A percentile compares a stretch with the other conserved stretches of the same genome.
Evolutionary conservation across 35 echinoderm and acorn worm species (phyloP).

Genomic region (Apostichopus californicus): DNA sequence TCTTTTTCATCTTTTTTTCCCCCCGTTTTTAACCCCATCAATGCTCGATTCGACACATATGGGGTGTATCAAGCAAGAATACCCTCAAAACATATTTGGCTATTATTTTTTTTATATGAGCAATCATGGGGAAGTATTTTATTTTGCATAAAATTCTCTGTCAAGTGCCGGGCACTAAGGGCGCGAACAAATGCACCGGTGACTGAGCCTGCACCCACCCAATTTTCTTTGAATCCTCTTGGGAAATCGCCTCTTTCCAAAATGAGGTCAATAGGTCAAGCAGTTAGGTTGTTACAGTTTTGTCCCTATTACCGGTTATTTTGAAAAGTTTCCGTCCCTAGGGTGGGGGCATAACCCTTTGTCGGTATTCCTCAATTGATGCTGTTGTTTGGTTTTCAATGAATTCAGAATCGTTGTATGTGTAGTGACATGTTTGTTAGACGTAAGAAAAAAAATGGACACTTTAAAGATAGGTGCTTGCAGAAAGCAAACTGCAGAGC

Average conservation of each 20-base stretch:
- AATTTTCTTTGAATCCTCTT: background rate
- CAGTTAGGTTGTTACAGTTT: background rate
- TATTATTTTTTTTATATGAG: constrained; percentile 22
- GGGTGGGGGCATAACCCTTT: constrained; percentile 16
- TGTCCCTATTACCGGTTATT: constrained; percentile 14
- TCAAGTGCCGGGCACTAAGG: background rate
- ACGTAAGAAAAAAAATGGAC: no score
- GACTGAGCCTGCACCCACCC: background rate
- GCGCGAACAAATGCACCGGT: constrained; percentile 1
- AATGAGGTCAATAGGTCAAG: constrained; percentile 39
- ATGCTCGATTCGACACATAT: background rate
- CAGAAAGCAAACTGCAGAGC: no score
- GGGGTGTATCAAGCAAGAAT: constrained; percentile 31
- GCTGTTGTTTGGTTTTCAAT: no score
- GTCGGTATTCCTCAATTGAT: constrained; percentile 14
- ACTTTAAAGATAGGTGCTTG: no score
- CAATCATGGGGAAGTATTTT: constrained; percentile 29
- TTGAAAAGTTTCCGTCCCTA: background rate
- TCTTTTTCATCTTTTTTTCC: no score
- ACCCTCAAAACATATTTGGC: constrained; percentile 43
- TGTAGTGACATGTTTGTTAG: no score
- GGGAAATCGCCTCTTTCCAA: constrained; percentile 4
- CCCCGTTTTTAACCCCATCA: background rate
- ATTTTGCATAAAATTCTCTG: constrained; percentile 32
- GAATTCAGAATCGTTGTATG: no score